Conservation (phyloP, 2,888 invertebrate species). For the Cistogaster globosa region DNA sequence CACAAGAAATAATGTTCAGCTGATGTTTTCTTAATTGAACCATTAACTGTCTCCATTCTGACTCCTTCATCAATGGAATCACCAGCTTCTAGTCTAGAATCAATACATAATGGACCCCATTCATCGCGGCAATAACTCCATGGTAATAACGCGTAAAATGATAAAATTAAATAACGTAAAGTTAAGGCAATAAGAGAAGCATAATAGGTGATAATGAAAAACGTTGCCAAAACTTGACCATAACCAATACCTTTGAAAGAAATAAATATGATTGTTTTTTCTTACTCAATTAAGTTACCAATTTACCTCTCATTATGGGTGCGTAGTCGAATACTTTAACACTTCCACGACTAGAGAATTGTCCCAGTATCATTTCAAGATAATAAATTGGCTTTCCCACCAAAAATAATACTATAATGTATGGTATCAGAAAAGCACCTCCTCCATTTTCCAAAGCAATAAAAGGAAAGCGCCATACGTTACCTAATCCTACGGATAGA, state of each 20-base stretch:
- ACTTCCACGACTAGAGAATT: constrained; percentile 88
- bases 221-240: constrained; percentile 84
- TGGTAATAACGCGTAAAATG: constrained; percentile 85
- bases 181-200: constrained; percentile 87
- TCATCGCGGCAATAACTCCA: constrained; percentile 86
- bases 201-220: constrained; percentile 86
- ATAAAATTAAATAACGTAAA: constrained; percentile 86
- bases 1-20: constrained; percentile 83
- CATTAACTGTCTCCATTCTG: constrained; percentile 36
- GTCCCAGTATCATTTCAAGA: constrained; percentile 88
- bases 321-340: constrained; percentile 86
- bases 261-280: neutral
- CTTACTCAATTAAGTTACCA: neutral
- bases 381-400: constrained; percentile 88
- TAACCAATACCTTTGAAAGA: constrained; percentile 84
- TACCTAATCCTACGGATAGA: constrained; percentile 87
- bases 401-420: constrained; percentile 86
- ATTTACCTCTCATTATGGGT: constrained; percentile 87
- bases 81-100: constrained; percentile 73
- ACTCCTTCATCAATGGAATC: neutral
- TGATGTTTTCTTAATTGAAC: constrained; percentile 77
- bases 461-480: constrained; percentile 87
- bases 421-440: constrained; percentile 87
- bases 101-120: constrained; percentile 83
- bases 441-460: constrained; percentile 87